These are phyloP conservation scores for Tridacna gigas DNA, from an alignment of 2,888 invertebrate genomes.

Conservation along the genomic window DNA sequence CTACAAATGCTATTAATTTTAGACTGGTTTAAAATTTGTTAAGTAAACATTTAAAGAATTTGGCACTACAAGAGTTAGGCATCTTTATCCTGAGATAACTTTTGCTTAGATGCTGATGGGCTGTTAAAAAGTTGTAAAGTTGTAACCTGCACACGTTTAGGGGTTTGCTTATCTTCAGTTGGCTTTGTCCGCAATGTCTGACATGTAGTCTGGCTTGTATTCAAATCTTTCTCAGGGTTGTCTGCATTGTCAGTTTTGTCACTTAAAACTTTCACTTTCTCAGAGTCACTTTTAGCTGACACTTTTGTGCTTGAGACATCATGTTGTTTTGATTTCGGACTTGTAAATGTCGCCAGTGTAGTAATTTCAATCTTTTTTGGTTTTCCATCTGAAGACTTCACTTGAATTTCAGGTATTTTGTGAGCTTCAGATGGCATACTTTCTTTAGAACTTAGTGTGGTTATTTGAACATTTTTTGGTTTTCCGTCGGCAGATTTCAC, in stretches of 20 bases:
- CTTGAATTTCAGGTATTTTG: constrained; percentile 34
- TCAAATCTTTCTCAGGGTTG: neutral
- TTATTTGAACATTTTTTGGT: constrained; percentile 67
- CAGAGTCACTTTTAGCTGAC: neutral
- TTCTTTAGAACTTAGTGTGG: constrained; percentile 55
- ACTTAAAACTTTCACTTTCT: constrained; percentile 10
- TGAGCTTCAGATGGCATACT: neutral
- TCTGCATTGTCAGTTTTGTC: constrained; percentile 1
- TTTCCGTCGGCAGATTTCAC: constrained; percentile 58
- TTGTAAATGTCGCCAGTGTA: constrained; percentile 58
- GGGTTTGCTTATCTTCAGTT: constrained; percentile 45
- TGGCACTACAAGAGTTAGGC: neutral
- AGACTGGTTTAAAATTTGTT: no score
- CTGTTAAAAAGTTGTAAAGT: constrained; percentile 54
- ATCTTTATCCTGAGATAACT: neutral
- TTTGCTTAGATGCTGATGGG: constrained; percentile 4
- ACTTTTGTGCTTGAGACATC: neutral
- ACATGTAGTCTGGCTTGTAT: neutral
- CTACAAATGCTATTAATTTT: no score
- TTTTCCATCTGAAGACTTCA: constrained; percentile 55
- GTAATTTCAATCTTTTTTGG: constrained; percentile 67
- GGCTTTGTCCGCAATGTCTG: neutral
- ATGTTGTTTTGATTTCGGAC: constrained; percentile 21
- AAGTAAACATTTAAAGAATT: no score
- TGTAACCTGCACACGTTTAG: constrained; percentile 58